phyloP scores from a whole-genome alignment of 2,113 vertebrate genomes.

The Psophia crepitans region DNA sequence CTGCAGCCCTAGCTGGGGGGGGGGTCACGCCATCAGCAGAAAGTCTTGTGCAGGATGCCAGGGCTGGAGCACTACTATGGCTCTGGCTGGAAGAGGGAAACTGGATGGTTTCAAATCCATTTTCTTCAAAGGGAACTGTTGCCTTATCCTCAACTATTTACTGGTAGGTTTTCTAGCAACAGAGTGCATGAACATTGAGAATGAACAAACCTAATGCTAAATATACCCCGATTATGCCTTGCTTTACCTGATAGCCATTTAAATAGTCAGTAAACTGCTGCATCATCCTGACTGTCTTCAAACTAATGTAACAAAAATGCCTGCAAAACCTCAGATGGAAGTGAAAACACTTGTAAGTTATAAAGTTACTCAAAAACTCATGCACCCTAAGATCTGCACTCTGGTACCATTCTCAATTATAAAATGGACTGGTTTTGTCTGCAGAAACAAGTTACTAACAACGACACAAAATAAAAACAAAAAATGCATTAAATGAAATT shows the following conservation, averaged over 20 bases:
- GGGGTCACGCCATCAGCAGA: background rate
- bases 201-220: background rate
- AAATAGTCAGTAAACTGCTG: background rate
- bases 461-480: background rate
- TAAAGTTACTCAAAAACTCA: background rate
- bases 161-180: background rate
- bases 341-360: background rate
- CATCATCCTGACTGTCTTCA: background rate
- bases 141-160: background rate
- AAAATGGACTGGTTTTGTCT: background rate
- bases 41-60: background rate
- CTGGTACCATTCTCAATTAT: background rate
- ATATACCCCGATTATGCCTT: background rate
- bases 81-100: background rate
- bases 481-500: background rate
- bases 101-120: background rate
- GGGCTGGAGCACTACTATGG: background rate
- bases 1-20: accelerated
- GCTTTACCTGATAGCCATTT: background rate
- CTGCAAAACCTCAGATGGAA: background rate
- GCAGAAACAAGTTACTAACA: background rate
- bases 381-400: background rate
- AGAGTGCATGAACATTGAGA: background rate
- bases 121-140: background rate
- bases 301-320: background rate